Evolutionary conservation across 2,797 vertebrate species (phyloP), one percentile per base, ranked within the genome.

Genomic region (Podargus strigoides): DNA sequence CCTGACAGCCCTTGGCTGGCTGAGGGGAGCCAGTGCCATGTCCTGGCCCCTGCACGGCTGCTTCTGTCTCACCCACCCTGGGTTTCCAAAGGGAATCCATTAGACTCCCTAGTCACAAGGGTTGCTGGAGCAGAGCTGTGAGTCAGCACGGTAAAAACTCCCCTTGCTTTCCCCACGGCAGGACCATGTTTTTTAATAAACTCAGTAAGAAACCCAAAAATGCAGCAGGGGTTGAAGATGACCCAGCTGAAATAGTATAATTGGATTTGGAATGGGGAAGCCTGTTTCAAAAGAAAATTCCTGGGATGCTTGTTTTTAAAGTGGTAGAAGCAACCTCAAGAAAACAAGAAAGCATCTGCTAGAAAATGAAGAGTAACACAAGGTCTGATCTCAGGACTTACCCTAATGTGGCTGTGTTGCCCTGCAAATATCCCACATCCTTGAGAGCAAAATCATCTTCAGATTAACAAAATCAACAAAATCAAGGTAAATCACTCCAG

Each of bases 241-340:
- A 87, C 91, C 87, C 85, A 86, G 83, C 90, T 95, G 90, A 96
- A 96, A 73, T 47, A 94, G 90, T 42, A 27, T 90, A 96, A 95
- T 90, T 96, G 63, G 93, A 97, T 92, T 95, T 95, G 72, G 92
- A 97, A 60, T 87, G 80, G 91, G 87, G 75, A 91, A 92, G 93
- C 60, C 63, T 93, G 93, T 91, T 96, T 92, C 90, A 85, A 96
- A 95, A 95, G 94, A 94, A 89, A 97, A 97, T 97, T 96, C 95
- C 89, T 95, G 78, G 67, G 95, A 97, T 97, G 92, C 81, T 94
- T 96, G 81, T 90, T 95, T 87, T 96, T 95, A 96, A 97, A 96
- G 95, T 82, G 64, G 85, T 66, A 95, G 96, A 69, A 73, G 88
- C 78, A 89, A 64, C 70, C 32, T 88, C 70, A 10, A 49, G 81